Evolutionary conservation across 2,888 invertebrate species (phyloP).

Genomic region (Hypena proboscidalis): DNA sequence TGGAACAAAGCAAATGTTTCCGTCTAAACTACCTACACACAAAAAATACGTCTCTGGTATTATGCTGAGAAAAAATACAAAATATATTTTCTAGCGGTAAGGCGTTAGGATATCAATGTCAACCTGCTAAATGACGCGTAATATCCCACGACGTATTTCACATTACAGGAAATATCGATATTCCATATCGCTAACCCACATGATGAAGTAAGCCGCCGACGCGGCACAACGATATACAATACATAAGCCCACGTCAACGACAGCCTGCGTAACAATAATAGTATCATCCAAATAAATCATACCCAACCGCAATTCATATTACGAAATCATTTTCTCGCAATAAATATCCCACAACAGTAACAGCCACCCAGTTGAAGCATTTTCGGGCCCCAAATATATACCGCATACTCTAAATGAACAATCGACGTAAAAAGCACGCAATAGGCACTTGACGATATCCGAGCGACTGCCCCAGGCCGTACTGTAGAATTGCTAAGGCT

Average conservation of each 20-base stretch:
- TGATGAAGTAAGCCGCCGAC: background rate
- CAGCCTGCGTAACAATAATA: constrained; percentile 24
- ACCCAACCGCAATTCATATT: constrained; percentile 16
- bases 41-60: too few species aligned
- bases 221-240: background rate
- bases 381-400: constrained; percentile 26
- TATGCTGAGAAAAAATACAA: too few species aligned
- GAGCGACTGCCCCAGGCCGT: constrained; percentile 26
- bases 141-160: too few species aligned
- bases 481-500: constrained; percentile 25
- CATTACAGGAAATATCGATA: background rate
- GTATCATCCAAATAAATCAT: constrained; percentile 39
- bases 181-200: background rate
- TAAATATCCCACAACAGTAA: constrained; percentile 25
- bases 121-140: too few species aligned
- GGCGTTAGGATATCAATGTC: too few species aligned
- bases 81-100: too few species aligned
- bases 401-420: constrained; percentile 36
- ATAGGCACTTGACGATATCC: constrained; percentile 36
- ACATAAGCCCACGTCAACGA: constrained; percentile 20
- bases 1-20: too few species aligned
- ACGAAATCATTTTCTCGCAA: constrained; percentile 32
- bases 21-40: too few species aligned
- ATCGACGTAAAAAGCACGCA: constrained; percentile 36
- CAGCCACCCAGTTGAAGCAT: constrained; percentile 18